A percentile compares a stretch with the other conserved stretches of the same genome.
These are phyloP conservation scores for Forbesichthys papilliferus DNA, from an alignment of 2,113 vertebrate species.

Conservation along the genomic window DNA sequence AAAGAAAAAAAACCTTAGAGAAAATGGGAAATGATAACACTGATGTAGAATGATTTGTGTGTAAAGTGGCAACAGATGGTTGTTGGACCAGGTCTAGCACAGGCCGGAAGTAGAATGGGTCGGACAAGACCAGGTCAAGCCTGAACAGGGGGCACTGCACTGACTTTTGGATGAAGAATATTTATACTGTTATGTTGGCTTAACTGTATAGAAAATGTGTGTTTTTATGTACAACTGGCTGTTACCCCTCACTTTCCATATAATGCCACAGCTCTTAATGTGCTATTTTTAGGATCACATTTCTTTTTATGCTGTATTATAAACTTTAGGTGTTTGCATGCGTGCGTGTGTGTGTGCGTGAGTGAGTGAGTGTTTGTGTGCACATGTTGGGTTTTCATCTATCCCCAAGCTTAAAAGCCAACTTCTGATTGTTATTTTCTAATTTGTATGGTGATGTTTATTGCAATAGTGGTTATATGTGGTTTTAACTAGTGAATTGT, in stretches of 20 bases:
- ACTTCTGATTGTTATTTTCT: constrained; percentile 60
- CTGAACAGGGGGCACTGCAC: constrained; percentile 75
- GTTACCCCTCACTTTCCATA: constrained; percentile 43
- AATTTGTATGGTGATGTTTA: constrained; percentile 74
- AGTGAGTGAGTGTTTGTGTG: constrained; percentile 32
- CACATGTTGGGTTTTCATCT: constrained; percentile 46
- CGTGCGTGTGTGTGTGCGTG: constrained; percentile 44
- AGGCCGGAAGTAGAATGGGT: constrained; percentile 56
- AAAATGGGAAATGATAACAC: constrained; percentile 43
- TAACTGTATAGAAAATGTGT: constrained; percentile 70
- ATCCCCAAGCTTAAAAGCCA: constrained; percentile 51
- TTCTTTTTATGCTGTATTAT: constrained; percentile 68
- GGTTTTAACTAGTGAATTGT: constrained; percentile 75
- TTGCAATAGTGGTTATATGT: constrained; percentile 73
- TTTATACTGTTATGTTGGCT: constrained; percentile 78
- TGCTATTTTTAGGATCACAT: constrained; percentile 61
- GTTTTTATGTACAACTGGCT: constrained; percentile 70
- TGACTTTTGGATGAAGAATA: constrained; percentile 82
- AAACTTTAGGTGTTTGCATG: constrained; percentile 41
- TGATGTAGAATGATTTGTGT: constrained; percentile 63
- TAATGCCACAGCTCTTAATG: constrained; percentile 51
- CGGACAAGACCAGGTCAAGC: constrained; percentile 53
- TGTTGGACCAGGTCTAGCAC: constrained; percentile 65
- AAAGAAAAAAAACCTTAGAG: constrained; percentile 46
- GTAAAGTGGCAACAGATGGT: constrained; percentile 38